These are phyloP conservation scores for Hypolimnas misippus DNA, from an alignment of 2,888 invertebrate species.

Conservation along the genomic window DNA sequence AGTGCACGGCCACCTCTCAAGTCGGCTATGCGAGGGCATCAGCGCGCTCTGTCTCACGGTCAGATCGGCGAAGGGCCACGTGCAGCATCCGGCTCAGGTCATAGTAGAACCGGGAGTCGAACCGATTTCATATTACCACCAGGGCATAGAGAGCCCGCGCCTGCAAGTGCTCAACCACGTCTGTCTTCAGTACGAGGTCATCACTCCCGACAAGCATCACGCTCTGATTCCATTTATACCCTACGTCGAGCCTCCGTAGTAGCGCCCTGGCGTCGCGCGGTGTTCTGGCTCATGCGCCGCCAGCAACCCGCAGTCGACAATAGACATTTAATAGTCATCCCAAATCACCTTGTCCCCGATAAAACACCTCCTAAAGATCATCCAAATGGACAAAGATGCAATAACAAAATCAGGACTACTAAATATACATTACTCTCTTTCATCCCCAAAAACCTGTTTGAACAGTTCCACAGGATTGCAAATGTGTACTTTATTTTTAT, in stretches of 20 bases:
- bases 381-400: conserved; percentile 91
- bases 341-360: conserved; percentile 93
- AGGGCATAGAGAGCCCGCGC: conserved; percentile 88
- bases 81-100: conserved; percentile 82
- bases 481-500: conserved; percentile 99
- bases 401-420: conserved; percentile 95
- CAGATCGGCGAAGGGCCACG: conserved; percentile 88
- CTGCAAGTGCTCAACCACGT: conserved; percentile 71
- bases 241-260: conserved; percentile 89
- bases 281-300: conserved; percentile 85
- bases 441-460: conserved; percentile 97
- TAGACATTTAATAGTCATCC: conserved; percentile 89
- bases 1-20: conserved; percentile 89
- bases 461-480: conserved; percentile 98
- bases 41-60: conserved; percentile 94
- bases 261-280: conserved; percentile 88
- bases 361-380: conserved; percentile 91
- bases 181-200: conserved; percentile 80
- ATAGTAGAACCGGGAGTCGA: conserved; percentile 92
- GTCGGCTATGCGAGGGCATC: conserved; percentile 89
- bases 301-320: conserved; percentile 87
- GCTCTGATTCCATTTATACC: conserved; percentile 95
- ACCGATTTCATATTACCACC: conserved; percentile 95
- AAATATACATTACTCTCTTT: conserved; percentile 97
- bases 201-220: conserved; percentile 94